phyloP scores from a whole-genome alignment of 2,888 invertebrate genomes.

The Mallateleia sp. region DNA sequence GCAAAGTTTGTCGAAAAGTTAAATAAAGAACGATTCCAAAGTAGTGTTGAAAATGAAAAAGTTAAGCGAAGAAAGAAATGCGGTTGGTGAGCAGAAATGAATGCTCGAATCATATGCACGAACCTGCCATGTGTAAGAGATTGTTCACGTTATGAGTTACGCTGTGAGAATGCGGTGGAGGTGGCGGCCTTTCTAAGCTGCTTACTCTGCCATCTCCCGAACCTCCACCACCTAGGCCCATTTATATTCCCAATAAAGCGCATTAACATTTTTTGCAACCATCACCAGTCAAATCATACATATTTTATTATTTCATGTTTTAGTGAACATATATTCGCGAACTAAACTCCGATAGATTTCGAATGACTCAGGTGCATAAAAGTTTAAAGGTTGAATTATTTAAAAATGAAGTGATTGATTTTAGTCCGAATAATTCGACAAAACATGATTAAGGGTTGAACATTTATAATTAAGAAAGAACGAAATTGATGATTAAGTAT shows the following conservation, averaged over 20 bases:
- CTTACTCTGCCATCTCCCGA: conserved; percentile 90
- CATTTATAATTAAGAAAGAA: not conserved
- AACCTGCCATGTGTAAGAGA: conserved; percentile 96
- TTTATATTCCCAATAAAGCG: conserved; percentile 77
- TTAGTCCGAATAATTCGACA: not conserved
- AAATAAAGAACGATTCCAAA: conserved; percentile 14
- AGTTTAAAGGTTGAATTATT: too few relatives aligned
- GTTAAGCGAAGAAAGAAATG: not conserved
- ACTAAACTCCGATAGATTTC: not conserved
- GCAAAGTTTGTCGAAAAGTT: not conserved
- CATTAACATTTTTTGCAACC: conserved; percentile 72
- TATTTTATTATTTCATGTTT: conserved; percentile 17
- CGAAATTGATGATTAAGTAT: not conserved
- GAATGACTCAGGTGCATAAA: too few relatives aligned
- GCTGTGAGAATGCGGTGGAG: conserved; percentile 92
- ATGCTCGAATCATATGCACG: conserved; percentile 81
- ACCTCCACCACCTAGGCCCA: conserved; percentile 89
- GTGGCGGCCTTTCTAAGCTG: conserved; percentile 93
- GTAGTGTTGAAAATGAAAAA: conserved; percentile 32
- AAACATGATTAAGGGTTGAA: not conserved
- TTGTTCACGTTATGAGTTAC: conserved; percentile 92
- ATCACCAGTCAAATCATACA: conserved; percentile 50
- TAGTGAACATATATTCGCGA: not conserved
- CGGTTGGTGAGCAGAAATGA: conserved; percentile 35
- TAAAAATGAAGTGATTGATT: not conserved